phyloP scores from a whole-genome alignment of 2,888 invertebrate species.

The Agonopterix heracliana region DNA sequence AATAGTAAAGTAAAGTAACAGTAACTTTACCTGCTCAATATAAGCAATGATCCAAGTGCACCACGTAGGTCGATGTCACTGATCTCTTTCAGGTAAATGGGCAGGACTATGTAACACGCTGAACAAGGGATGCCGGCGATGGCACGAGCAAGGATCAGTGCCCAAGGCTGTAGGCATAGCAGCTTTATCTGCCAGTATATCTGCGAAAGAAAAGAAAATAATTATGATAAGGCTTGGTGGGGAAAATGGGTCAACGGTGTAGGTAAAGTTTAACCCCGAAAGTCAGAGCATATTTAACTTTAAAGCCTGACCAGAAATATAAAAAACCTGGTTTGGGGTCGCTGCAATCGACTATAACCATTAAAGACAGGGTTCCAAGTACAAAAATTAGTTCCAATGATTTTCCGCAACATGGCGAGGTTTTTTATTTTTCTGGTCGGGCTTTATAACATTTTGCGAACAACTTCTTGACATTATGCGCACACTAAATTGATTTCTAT shows the following conservation, averaged over 20 bases:
- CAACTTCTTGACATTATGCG: too few relatives aligned
- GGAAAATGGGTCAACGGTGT: background rate
- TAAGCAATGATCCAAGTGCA: constrained; percentile 60
- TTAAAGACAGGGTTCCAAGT: too few relatives aligned
- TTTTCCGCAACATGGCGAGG: too few relatives aligned
- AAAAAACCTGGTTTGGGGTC: too few relatives aligned
- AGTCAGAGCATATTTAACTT: background rate
- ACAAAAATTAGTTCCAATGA: too few relatives aligned
- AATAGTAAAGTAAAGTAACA: too few relatives aligned
- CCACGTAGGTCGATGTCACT: constrained; percentile 64
- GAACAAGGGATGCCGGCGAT: constrained; percentile 67
- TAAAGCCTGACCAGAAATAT: too few relatives aligned
- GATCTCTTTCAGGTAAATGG: constrained; percentile 66
- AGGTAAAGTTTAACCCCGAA: background rate
- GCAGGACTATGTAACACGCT: constrained; percentile 66
- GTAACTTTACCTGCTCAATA: constrained; percentile 52
- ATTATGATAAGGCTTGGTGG: too few relatives aligned
- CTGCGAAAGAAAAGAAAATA: constrained; percentile 25
- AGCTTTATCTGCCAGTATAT: constrained; percentile 65
- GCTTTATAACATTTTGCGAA: too few relatives aligned
- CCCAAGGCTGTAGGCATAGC: constrained; percentile 55
- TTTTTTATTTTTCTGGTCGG: too few relatives aligned
- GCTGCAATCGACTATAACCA: too few relatives aligned
- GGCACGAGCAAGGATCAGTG: constrained; percentile 58
- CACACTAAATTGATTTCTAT: too few relatives aligned